phyloP scores from a whole-genome alignment of 2,888 invertebrate species.

The Diloba caeruleocephala region DNA sequence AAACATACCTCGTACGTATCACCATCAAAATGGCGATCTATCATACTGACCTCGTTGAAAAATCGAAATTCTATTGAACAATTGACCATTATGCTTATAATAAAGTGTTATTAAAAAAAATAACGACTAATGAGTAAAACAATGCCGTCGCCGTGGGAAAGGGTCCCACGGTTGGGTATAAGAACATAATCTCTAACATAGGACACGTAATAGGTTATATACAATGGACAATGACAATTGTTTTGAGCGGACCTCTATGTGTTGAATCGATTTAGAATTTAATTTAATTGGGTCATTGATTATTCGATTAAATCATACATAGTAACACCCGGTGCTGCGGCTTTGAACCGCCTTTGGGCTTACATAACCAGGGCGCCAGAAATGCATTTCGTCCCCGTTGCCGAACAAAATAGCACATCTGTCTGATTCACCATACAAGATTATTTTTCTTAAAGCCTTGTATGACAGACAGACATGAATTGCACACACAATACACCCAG shows the following conservation, averaged over 20 bases:
- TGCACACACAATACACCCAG: too few relatives aligned
- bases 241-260: conserved; percentile 53
- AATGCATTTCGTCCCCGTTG: too few relatives aligned
- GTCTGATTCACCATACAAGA: too few relatives aligned
- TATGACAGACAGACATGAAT: too few relatives aligned
- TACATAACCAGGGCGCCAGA: too few relatives aligned
- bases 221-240: conserved; percentile 72
- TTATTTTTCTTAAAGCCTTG: too few relatives aligned
- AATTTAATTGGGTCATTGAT: conserved; percentile 55
- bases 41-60: conserved; percentile 65
- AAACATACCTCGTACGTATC: conserved; percentile 29
- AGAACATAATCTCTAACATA: conserved; percentile 49
- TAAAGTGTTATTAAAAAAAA: conserved; percentile 81
- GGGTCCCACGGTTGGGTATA: conserved; percentile 71
- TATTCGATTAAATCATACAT: conserved; percentile 32
- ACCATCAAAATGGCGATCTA: conserved; percentile 37
- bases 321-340: too few relatives aligned
- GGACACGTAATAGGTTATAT: conserved; percentile 58
- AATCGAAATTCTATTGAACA: conserved; percentile 70
- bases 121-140: conserved; percentile 72
- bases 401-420: too few relatives aligned
- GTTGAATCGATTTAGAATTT: conserved; percentile 53
- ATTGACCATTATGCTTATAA: conserved; percentile 85
- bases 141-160: conserved; percentile 78
- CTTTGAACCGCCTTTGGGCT: too few relatives aligned